Evolutionary conservation across 2,113 vertebrate genomes (phyloP), one percentile per base, ranked within the genome.

Genomic region (Ploceus nigricollis): DNA sequence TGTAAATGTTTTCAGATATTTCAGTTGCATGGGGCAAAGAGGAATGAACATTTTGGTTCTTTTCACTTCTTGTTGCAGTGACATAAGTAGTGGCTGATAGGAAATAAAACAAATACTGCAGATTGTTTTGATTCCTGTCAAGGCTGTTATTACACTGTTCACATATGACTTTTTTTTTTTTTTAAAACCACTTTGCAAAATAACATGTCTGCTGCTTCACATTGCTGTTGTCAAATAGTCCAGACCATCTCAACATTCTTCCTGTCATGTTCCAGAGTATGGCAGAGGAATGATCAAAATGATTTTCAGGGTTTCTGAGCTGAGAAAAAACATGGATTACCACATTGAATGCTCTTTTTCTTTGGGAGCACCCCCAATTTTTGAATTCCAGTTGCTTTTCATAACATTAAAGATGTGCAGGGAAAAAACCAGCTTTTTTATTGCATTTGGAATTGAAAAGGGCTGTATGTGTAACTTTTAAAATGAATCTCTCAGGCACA

Each of bases 101-200:
- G 47, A 82, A 91, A 73, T 9, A 18, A 92, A 89, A 82, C 53
- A 95, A 90, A 81, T 37, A 56, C 68, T 54, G 50, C 42, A 77
- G 73, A 82, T 61, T 87, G 72, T 66, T 95, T 83, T 91, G 73
- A 81, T 81, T 83, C 63, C 61, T 85, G 40, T 85, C 78, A 93
- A 81, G 84, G 42, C 78, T 85, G 60, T 54, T 92, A 66, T 64
- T 86, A 87, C 27, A 75, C 64, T 78, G 25, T 27, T 89, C 65
- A 72, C 31, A 50, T 47, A 58, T n/a, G 31, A 90, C 28, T 57
- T 40, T 72, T 79, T 66, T 72, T 25, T 69, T 51, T 37, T 63
- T 58, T 75, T 35, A 18, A 1, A 56, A 90, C 42, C 71, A 18
- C 50, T 90, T 88, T 77, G 45, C 51, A 85, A 65, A 93, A 86